Conservation (phyloP, 2,797 vertebrate genomes). For the Paratrypauchen microcephalus region DNA sequence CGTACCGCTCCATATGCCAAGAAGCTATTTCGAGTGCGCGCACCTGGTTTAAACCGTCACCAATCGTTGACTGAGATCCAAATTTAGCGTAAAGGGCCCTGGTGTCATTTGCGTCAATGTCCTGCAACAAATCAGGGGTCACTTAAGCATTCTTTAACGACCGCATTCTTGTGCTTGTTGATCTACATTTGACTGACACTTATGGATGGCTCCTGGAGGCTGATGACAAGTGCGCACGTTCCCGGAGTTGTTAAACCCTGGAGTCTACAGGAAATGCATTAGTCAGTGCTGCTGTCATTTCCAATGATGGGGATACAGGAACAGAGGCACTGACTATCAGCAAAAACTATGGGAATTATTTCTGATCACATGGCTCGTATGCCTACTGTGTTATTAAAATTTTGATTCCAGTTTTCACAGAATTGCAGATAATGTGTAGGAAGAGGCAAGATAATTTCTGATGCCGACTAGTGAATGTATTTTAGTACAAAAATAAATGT, state of each 20-base stretch:
- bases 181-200: neutral
- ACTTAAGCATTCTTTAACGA: slow-evolving; percentile 1
- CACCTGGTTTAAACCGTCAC: slow-evolving; percentile 65
- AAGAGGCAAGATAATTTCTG: neutral
- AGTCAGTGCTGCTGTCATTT: neutral
- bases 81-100: slow-evolving; percentile 8
- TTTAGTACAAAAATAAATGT: too few species aligned
- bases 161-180: slow-evolving; percentile 1
- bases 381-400: too few species aligned
- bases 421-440: neutral
- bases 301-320: neutral
- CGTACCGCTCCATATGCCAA: neutral
- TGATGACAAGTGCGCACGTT: slow-evolving; percentile 4
- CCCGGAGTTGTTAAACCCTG: neutral
- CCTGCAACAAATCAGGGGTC: neutral
- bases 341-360: neutral
- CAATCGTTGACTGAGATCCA: slow-evolving; percentile 17
- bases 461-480: too few species aligned
- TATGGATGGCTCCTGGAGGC: neutral
- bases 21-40: slow-evolving; percentile 61
- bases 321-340: slow-evolving; percentile 1
- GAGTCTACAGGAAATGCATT: neutral
- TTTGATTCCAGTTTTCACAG: neutral
- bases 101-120: too few species aligned
- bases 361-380: too few species aligned